A percentile compares a stretch with the other conserved stretches of the same genome.
Conservation (phyloP, 2,797 vertebrate genomes). For the Eleutherodactylus coqui region DNA sequence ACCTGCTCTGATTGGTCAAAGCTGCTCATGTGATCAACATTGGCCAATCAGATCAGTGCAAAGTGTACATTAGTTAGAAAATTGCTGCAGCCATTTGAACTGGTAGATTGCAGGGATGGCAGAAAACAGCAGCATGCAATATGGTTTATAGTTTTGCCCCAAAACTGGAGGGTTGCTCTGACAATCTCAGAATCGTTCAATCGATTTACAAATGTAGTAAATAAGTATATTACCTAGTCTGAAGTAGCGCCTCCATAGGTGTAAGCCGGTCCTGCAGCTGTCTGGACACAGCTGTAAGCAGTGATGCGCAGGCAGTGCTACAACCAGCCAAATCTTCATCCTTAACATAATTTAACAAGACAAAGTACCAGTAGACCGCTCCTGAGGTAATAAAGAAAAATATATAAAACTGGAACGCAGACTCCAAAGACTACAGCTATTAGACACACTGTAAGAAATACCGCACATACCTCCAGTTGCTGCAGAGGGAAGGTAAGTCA, state of each 20-base stretch:
- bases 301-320: constrained; percentile 91
- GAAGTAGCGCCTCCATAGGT: constrained; percentile 93
- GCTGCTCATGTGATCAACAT: no score
- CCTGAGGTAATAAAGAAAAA: constrained; percentile 74
- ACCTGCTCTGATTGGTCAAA: no score
- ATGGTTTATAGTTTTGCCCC: no score
- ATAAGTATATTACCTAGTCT: constrained; percentile 87
- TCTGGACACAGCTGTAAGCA: constrained; percentile 92
- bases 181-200: no score
- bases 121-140: no score
- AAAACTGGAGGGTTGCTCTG: no score
- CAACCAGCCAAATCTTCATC: constrained; percentile 96
- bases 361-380: constrained; percentile 98
- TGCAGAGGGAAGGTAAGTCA: constrained; percentile 93
- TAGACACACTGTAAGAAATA: constrained; percentile 34
- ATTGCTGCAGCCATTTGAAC: no score
- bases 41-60: no score
- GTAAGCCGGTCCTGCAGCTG: constrained; percentile 96
- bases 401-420: neutral
- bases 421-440: neutral
- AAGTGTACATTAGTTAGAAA: no score
- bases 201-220: no score
- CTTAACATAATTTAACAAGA: constrained; percentile 96
- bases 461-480: constrained; percentile 89
- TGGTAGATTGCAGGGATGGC: no score